Evolutionary conservation across 2,113 vertebrate genomes (phyloP), one percentile per base, ranked within the genome.

Genomic region (Pitta sordida): DNA sequence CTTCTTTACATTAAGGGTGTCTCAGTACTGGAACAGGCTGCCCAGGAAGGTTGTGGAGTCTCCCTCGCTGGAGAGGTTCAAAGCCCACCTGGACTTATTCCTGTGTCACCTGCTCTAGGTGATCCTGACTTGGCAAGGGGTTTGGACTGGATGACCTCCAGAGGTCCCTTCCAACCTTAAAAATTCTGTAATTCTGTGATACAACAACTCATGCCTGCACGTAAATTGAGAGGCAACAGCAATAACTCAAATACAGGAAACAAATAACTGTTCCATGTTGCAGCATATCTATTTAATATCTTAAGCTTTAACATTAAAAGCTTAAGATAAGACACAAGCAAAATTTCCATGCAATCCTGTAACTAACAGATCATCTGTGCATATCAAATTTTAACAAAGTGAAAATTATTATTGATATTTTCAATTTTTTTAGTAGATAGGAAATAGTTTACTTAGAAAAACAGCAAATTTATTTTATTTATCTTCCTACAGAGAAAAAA

Each of bases 1-100:
- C 11, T 49, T 73, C 39, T 39, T 79, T 41, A 41, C 7, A 17
- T 2, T 48, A 41, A 30, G 30, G 6, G 20, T 11, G 4, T n/a
- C 37, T 43, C 9, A n/a, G 22, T 34, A 48, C 65, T 48, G 34
- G 24, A 34, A 1, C 24, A 63, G 49, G 49, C 5, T 55, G 23
- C 6, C 19, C 20, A 21, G 23, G 20, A 8, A 39, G 13, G 13
- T 8, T 24, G 9, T 46, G 37, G 37, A n/a, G 29, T 15, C 12
- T 78, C 64, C 24, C 10, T 41, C 48, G 34, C 34, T 41, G 11
- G 30, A 34, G 24, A 79, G 2, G 7, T 18, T 63, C 26, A 30
- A 22, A 7, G 48, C 2, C 20, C 24, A 48, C 9, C 5, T 5
- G 30, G 30, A 63, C 4, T 1, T 12, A 7, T 15, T n/a, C 26